Percentiles rank a stretch among this genome's conserved stretches.
These are phyloP conservation scores for Molossus alvarezi DNA, from an alignment of 2,797 vertebrate species.

Conservation along the genomic window DNA sequence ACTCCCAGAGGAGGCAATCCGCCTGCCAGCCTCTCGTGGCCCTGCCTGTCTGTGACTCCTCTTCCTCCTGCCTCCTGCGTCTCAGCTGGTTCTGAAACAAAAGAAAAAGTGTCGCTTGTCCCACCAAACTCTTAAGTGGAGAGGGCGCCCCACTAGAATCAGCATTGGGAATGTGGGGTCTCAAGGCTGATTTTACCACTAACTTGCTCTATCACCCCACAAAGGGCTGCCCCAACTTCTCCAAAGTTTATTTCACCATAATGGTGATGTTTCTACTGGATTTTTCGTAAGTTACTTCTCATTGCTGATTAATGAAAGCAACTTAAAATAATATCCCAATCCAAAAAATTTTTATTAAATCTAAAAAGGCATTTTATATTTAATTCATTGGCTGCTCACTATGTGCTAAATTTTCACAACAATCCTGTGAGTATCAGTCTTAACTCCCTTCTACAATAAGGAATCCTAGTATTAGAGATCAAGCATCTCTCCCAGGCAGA, in stretches of 20 bases:
- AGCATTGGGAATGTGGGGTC: not conserved
- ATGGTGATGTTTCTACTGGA: not conserved
- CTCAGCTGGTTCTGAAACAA: not conserved
- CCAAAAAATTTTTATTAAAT: not conserved
- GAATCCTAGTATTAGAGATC: not conserved
- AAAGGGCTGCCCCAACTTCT: not conserved
- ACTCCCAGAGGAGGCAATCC: not conserved
- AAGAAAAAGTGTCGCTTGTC: not conserved
- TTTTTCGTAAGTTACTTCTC: not conserved
- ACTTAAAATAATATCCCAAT: not conserved
- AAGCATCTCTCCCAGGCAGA: not conserved
- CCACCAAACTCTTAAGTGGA: not conserved
- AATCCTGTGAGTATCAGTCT: not conserved
- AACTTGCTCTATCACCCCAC: not conserved
- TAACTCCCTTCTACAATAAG: not conserved
- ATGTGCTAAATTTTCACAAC: not conserved
- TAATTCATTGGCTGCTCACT: not conserved
- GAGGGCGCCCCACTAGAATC: not conserved
- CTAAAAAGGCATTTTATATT: not conserved
- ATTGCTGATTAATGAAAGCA: not conserved
- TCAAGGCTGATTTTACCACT: not conserved
- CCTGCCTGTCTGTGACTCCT: not conserved
- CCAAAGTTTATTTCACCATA: not conserved
- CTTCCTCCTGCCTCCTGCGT: not conserved
- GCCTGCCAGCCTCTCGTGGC: too few species aligned